These are phyloP conservation scores for Drosophila bunnanda DNA, from an alignment of 2,888 invertebrate genomes.

Conservation along the genomic window DNA sequence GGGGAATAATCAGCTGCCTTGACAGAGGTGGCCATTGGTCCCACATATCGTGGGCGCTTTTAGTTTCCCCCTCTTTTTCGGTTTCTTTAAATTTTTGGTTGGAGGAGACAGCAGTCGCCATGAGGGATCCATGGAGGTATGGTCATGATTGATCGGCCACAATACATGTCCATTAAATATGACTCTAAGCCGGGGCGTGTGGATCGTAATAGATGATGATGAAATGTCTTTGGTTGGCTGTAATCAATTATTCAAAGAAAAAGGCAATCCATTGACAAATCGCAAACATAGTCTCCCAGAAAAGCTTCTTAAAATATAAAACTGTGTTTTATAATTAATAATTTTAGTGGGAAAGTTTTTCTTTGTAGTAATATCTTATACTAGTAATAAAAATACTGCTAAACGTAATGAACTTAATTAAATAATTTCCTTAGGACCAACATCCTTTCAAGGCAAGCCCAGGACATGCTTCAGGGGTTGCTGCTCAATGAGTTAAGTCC, in stretches of 20 bases:
- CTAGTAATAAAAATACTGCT: neutral
- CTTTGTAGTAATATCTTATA: neutral
- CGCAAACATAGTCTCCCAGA: slow-evolving; percentile 6
- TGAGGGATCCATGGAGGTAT: slow-evolving; percentile 38
- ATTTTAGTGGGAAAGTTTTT: neutral
- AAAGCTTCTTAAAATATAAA: slow-evolving; percentile 8
- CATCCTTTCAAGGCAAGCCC: slow-evolving; percentile 8
- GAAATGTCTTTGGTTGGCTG: slow-evolving; percentile 58
- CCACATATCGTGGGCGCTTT: slow-evolving; percentile 72
- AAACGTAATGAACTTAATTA: slow-evolving; percentile 20
- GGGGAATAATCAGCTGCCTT: slow-evolving; percentile 56
- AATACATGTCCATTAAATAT: slow-evolving; percentile 77
- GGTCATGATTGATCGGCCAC: slow-evolving; percentile 75
- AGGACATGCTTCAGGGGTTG: slow-evolving; percentile 14
- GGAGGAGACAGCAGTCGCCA: slow-evolving; percentile 15
- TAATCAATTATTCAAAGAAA: slow-evolving; percentile 65
- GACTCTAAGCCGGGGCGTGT: slow-evolving; percentile 67
- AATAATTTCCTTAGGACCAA: slow-evolving; percentile 9
- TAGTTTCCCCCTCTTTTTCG: slow-evolving; percentile 38
- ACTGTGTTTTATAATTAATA: neutral
- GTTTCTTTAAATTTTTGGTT: slow-evolving; percentile 40
- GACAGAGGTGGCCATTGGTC: slow-evolving; percentile 67
- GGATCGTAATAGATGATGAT: slow-evolving; percentile 55
- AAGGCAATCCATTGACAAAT: slow-evolving; percentile 44
- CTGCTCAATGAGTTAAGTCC: slow-evolving; percentile 44